Percentiles rank a stretch among this genome's conserved stretches.
Evolutionary conservation across 2,113 vertebrate genomes (phyloP).

Genomic region (Anoura caudifer): DNA sequence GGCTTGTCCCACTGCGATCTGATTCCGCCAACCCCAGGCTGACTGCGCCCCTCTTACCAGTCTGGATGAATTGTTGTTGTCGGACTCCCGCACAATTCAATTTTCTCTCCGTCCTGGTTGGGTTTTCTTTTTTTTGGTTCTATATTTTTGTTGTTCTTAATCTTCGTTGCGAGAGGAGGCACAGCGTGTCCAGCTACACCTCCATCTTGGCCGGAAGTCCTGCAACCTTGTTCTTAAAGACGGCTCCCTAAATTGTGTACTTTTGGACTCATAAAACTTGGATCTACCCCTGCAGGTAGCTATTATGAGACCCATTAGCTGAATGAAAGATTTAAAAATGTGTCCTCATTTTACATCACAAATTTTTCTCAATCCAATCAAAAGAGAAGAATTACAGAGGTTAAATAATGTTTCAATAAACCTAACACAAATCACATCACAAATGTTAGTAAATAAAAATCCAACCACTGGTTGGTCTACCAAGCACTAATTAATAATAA

Average conservation of each 20-base stretch:
- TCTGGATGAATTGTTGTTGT: no score
- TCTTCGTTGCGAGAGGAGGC: no score
- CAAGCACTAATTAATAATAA: conserved; percentile 22
- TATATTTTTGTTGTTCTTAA: no score
- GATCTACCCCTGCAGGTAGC: neutral
- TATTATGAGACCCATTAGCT: neutral
- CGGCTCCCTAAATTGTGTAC: neutral
- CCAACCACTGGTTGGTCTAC: neutral
- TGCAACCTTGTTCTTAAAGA: conserved; percentile 10
- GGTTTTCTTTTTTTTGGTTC: no score
- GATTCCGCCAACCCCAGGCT: no score
- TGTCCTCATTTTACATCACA: neutral
- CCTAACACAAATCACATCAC: neutral
- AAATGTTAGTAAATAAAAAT: neutral
- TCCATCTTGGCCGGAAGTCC: no score
- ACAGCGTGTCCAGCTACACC: no score
- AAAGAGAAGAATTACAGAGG: conserved; percentile 3
- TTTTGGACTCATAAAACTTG: neutral
- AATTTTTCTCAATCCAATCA: neutral
- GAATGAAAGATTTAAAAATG: conserved; percentile 7
- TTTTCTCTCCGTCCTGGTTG: no score
- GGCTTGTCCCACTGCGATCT: no score
- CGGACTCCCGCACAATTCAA: no score
- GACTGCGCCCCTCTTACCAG: no score
- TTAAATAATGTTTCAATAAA: conserved; percentile 4